Conservation (phyloP, 2,888 invertebrate species). For the Chaitophorus viminalis region DNA sequence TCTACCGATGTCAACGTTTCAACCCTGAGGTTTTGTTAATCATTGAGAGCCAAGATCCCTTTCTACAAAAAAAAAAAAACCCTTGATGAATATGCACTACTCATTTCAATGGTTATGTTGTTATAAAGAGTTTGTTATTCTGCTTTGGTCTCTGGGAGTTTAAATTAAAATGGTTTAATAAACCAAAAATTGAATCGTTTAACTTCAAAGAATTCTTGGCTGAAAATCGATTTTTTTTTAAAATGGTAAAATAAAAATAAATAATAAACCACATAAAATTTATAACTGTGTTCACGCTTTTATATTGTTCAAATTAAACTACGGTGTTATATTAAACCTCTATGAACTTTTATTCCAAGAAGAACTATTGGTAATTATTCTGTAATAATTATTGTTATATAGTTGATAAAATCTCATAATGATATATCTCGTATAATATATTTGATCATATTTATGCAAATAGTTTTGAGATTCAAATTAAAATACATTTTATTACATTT, state of each 20-base stretch:
- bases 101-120: background rate
- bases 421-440: no score
- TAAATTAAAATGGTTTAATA: conserved; percentile 15
- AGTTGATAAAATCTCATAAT: no score
- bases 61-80: no score
- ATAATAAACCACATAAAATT: background rate
- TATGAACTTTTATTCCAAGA: no score
- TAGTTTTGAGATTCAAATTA: no score
- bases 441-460: no score
- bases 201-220: background rate
- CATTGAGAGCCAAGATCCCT: background rate
- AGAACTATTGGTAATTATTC: no score
- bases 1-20: background rate
- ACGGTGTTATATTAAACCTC: background rate
- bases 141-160: background rate
- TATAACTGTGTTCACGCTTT: background rate
- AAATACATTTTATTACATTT: no score
- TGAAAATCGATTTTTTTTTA: background rate
- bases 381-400: no score
- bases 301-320: background rate
- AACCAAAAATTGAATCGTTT: conserved; percentile 7
- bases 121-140: background rate
- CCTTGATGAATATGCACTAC: background rate
- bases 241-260: background rate
- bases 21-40: background rate